Percentiles rank a stretch among this genome's conserved stretches.
Evolutionary conservation across 64 coral and sea anemone species (phyloP).

Genomic region (Montipora sp.): DNA sequence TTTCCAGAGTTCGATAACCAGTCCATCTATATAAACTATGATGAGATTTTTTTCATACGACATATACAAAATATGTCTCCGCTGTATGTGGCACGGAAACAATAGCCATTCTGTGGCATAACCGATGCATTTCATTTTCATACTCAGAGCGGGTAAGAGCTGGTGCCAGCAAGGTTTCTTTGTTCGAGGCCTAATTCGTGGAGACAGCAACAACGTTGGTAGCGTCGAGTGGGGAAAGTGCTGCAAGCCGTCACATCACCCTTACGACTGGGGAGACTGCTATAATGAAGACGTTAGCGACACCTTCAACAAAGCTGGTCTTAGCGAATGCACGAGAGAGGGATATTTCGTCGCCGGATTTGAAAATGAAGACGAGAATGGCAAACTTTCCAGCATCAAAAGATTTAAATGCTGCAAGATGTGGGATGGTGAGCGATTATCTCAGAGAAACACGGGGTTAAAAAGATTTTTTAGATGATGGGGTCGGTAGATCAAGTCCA

Average conservation of each 20-base stretch:
- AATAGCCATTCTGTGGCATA: too few relatives aligned
- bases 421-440: background rate
- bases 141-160: background rate
- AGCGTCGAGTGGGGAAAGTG: conserved; percentile 58
- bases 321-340: conserved; percentile 17
- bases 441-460: background rate
- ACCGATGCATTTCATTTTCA: background rate
- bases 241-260: conserved; percentile 24
- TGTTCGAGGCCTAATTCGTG: conserved; percentile 29
- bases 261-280: background rate
- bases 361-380: background rate
- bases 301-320: conserved; percentile 12
- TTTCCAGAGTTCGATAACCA: too few relatives aligned
- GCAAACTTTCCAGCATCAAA: conserved; percentile 23
- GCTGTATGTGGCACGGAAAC: too few relatives aligned
- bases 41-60: too few relatives aligned
- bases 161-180: conserved; percentile 32
- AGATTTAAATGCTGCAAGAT: conserved; percentile 47
- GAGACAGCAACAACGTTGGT: background rate
- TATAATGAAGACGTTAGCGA: conserved; percentile 22
- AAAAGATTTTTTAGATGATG: background rate
- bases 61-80: too few relatives aligned
- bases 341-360: conserved; percentile 19
- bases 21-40: too few relatives aligned
- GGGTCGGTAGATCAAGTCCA: background rate